Evolutionary conservation across 2,888 invertebrate genomes (phyloP).

Genomic region (Lithophane ornitopus): DNA sequence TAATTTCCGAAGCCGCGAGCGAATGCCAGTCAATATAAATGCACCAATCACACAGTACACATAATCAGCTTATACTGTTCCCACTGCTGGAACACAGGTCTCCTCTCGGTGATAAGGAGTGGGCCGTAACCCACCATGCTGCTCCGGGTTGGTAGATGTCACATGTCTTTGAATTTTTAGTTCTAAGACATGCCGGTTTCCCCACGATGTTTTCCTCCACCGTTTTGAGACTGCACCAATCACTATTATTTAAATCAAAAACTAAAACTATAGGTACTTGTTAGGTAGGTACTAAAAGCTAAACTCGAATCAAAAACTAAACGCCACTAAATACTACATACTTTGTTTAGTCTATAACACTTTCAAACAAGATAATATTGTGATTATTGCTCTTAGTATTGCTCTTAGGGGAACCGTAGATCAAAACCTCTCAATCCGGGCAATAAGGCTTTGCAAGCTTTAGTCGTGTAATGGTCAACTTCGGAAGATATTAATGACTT

Average conservation of each 20-base stretch:
- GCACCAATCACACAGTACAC: neutral
- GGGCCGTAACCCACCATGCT: too few relatives aligned
- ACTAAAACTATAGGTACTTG: neutral
- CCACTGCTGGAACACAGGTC: too few relatives aligned
- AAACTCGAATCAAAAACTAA: conserved; percentile 33
- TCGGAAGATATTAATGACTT: conserved; percentile 75
- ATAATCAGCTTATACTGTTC: too few relatives aligned
- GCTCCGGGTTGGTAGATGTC: too few relatives aligned
- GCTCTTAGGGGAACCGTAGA: conserved; percentile 64
- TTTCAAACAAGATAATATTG: conserved; percentile 55
- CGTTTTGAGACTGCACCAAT: too few relatives aligned
- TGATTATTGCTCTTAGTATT: conserved; percentile 68
- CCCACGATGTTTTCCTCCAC: too few relatives aligned
- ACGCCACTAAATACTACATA: conserved; percentile 11
- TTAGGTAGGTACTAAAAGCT: neutral
- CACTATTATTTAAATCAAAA: neutral
- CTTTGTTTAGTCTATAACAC: conserved; percentile 55
- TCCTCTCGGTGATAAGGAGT: too few relatives aligned
- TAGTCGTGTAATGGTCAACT: conserved; percentile 72
- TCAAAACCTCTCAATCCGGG: conserved; percentile 70
- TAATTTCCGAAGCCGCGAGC: too few relatives aligned
- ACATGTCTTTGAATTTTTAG: too few relatives aligned
- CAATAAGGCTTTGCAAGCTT: conserved; percentile 75
- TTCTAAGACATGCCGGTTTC: too few relatives aligned
- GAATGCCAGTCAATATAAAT: neutral